Evolutionary conservation across 1,140 invertebrate species (phyloP), one percentile per base, ranked within the genome.

Genomic region (Eciton burchellii): DNA sequence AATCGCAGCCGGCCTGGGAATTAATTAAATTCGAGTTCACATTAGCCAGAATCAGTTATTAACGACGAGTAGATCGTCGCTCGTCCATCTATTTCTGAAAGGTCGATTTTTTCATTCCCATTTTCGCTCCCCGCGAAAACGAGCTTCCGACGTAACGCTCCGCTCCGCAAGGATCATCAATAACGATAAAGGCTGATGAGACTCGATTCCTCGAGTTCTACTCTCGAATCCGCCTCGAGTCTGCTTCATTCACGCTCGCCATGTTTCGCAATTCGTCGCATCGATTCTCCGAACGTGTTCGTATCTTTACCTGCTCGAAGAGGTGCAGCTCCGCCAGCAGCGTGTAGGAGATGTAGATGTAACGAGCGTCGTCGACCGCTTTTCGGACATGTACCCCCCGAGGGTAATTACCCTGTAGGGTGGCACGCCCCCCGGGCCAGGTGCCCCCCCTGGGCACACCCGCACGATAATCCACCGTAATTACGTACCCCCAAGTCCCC

Each of bases 221-320:
- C 6, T 35, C 6, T 2, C 35, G 35, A 35, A 35, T 35, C 35
- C 6, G 35, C 6, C 2, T 35, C 35, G 2, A 35, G n/a, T 63
- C 60, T 62, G 14, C 35, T 14, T n/a, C 11, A 19, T 6, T 49
- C 14, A 24, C 9, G 16, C 21, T 1, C 11, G 0, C 21, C 29
- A 12, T 45, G 5, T 47, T 21, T 24, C 54, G 19, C 14, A 63
- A 63, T 52, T 35, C 11, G 26, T 60, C 2, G 29, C 26, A 24
- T 66, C 57, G n/a, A 49, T 35, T n/a, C n/a, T 9, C 5, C 16
- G 19, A n/a, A n/a, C 21, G 19, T 43, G 0, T 5, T 26, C 16
- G 41, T 21, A 47, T 66, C 54, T 77, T 94, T 94, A 96, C 95
- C 95, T 95, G 94, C 91, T 96, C 95, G 88, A 96, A 96, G 90